These are phyloP conservation scores for Lasioglossum vierecki DNA, from an alignment of 2,888 invertebrate genomes.

Conservation along the genomic window DNA sequence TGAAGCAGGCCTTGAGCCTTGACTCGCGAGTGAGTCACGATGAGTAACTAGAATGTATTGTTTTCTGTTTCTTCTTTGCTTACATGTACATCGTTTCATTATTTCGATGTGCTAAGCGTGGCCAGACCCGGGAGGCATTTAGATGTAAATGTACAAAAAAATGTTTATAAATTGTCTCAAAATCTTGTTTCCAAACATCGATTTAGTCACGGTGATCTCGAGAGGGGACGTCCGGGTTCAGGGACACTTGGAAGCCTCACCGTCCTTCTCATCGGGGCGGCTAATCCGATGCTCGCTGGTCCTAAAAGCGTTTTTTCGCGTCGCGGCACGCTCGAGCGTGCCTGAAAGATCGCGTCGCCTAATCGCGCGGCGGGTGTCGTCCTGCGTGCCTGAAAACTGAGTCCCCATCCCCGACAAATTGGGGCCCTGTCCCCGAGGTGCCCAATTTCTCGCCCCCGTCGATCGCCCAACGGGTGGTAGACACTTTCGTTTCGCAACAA, in stretches of 20 bases:
- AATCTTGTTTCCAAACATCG: too few relatives aligned
- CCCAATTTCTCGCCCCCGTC: conserved; percentile 83
- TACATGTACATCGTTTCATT: too few relatives aligned
- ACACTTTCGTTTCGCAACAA: conserved; percentile 63
- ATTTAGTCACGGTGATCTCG: too few relatives aligned
- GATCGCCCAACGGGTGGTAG: conserved; percentile 68
- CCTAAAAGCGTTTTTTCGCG: conserved; percentile 6
- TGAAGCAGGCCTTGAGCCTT: too few relatives aligned
- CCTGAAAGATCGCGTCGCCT: conserved; percentile 66
- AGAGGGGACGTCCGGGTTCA: neutral
- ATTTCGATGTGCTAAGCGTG: too few relatives aligned
- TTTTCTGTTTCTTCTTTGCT: too few relatives aligned
- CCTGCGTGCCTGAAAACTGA: conserved; percentile 66
- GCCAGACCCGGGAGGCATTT: too few relatives aligned
- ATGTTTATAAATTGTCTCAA: too few relatives aligned
- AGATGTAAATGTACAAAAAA: too few relatives aligned
- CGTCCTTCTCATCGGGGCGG: neutral
- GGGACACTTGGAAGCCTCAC: neutral
- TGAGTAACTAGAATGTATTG: too few relatives aligned
- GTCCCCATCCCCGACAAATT: neutral
- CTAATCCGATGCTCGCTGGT: conserved; percentile 48
- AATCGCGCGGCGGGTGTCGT: conserved; percentile 76
- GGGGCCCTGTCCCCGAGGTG: conserved; percentile 69
- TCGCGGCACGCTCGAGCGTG: conserved; percentile 62
- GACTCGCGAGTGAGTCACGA: too few relatives aligned